Base-by-base conservation (phyloP, 2,888 invertebrate genomes). In the Trissolcus brochymenae region DNA sequence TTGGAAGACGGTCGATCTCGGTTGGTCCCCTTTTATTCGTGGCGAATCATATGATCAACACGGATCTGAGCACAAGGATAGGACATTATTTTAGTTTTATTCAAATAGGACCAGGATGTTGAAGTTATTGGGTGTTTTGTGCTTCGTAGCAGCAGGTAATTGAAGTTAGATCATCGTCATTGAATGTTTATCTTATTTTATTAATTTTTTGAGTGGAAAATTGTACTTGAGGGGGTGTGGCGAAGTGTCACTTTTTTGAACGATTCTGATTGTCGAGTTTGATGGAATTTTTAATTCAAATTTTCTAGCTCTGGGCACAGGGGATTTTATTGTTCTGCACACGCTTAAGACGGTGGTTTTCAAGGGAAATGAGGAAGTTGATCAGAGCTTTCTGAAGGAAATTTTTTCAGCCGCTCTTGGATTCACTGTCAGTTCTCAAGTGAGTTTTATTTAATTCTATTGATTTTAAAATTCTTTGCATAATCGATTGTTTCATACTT, bases 351-450 rank as follows among this genome's bases (percentile, higher is more conserved):
- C 94, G 81, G 89, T 95, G 51, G 89, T 90, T 77, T 95, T 95
- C 88, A 90, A 92, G 82, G 94, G 94, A 66, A 91, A 92, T 78
- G 92, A 92, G 78, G 90, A 91, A 79, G 86, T 94, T 11, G 91
- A 91, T 68, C 92, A 94, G 83, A 93, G 92, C 83, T 88, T 92
- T 3, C 87, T 95, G 1, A 92, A 92, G 84, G 95, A 95, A 87
- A 91, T 95, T 6, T 92, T 93, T 79, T 92, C 93, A n/a, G 93
- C 94, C 68, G 90, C 92, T 60, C 90, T 95, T 78, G 95, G 95
- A 56, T 92, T 93, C 80, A 93, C 95, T 11, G 92, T 93, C n/a
- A 92, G 93, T 87, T 21, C 73, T 43, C 92, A 93, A 90, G 93
- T 93, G 90, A 75, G 46, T 68, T 59, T 16, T 19, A 9, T 14